Percentiles rank a stretch among this genome's conserved stretches.
Evolutionary conservation across 2,797 vertebrate species (phyloP).

Genomic region (Morelia viridis): DNA sequence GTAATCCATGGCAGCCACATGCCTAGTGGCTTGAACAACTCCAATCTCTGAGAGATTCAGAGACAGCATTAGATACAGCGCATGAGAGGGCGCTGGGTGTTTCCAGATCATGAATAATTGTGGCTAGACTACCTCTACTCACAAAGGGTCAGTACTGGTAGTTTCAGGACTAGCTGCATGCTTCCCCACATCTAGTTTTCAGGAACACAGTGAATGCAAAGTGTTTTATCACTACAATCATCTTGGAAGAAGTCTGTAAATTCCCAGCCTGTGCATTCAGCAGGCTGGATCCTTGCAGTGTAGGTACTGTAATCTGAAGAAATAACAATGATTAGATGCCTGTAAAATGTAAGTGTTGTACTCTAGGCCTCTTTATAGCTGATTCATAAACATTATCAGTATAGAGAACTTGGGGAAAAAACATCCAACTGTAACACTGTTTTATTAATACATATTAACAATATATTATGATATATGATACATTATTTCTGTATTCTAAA

Average conservation of each 20-base stretch:
- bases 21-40: background rate
- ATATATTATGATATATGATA: no score
- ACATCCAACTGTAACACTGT: background rate
- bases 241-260: background rate
- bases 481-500: background rate
- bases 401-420: background rate
- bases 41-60: background rate
- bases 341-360: background rate
- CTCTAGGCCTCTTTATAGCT: background rate
- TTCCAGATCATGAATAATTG: no score
- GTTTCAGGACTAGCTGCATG: no score
- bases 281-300: background rate
- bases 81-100: no score
- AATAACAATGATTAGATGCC: background rate
- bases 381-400: background rate
- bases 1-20: background rate
- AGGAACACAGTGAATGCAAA: background rate
- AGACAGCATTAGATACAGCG: background rate
- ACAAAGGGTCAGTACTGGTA: no score
- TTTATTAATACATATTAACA: no score
- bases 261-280: background rate
- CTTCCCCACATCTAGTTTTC: background rate
- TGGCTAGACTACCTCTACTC: no score
- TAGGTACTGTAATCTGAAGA: background rate
- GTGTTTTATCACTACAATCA: background rate